A percentile compares a stretch with the other conserved stretches of the same genome.
phyloP scores from a whole-genome alignment of 2,797 vertebrate genomes.

The Naso thynnoides region DNA sequence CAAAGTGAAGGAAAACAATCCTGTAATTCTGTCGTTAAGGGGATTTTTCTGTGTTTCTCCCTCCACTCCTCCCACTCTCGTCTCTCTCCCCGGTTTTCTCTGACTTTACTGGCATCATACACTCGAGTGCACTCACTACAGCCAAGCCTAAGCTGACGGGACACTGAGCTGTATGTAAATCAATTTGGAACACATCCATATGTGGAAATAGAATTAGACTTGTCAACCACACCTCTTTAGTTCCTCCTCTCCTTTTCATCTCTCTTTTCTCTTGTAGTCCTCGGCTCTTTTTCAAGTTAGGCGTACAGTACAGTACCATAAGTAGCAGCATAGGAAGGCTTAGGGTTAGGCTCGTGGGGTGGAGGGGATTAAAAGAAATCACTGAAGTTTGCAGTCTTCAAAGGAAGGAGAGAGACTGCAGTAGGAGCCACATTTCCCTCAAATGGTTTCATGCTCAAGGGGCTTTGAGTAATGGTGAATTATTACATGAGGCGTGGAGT shows the following conservation, averaged over 20 bases:
- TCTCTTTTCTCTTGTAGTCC: constrained; percentile 46
- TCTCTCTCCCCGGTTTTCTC: constrained; percentile 37
- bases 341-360: constrained; percentile 66
- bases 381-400: constrained; percentile 80
- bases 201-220: constrained; percentile 84
- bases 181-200: constrained; percentile 77
- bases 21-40: constrained; percentile 56
- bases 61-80: constrained; percentile 38
- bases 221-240: constrained; percentile 79
- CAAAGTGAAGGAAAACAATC: constrained; percentile 49
- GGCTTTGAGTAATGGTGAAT: constrained; percentile 76
- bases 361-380: constrained; percentile 78
- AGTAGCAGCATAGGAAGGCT: constrained; percentile 75
- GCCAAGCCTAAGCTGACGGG: constrained; percentile 72
- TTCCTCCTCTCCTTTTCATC: constrained; percentile 55
- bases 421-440: constrained; percentile 65
- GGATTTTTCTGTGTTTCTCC: constrained; percentile 53
- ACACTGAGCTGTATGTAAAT: constrained; percentile 81
- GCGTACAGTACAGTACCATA: constrained; percentile 54
- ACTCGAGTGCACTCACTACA: constrained; percentile 54
- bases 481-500: constrained; percentile 74
- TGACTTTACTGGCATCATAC: constrained; percentile 51
- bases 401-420: constrained; percentile 68
- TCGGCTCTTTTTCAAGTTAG: constrained; percentile 48
- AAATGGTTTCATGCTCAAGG: constrained; percentile 76